phyloP scores from a whole-genome alignment of 2,888 invertebrate species.

The Microctonus hyperodae region DNA sequence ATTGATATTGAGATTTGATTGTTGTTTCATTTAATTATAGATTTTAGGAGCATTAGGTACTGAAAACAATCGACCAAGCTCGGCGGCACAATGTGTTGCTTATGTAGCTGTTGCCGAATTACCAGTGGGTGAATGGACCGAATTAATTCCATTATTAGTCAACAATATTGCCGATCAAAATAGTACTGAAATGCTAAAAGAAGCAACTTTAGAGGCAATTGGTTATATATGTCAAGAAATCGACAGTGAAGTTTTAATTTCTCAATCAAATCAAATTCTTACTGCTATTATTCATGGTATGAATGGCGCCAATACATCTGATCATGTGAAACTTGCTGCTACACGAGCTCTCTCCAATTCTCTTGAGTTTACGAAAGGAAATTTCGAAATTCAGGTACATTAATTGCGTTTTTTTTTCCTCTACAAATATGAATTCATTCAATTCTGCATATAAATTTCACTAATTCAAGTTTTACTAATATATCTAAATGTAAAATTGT shows the following conservation, averaged over 20 bases:
- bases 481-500: too few relatives aligned
- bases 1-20: slow-evolving; percentile 24
- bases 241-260: slow-evolving; percentile 88
- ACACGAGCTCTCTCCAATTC: slow-evolving; percentile 97
- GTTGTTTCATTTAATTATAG: slow-evolving; percentile 62
- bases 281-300: slow-evolving; percentile 99
- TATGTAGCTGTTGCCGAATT: slow-evolving; percentile 97
- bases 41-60: slow-evolving; percentile 94
- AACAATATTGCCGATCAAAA: slow-evolving; percentile 87
- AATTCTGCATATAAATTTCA: slow-evolving; percentile 3
- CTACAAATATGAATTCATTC: background rate
- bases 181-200: slow-evolving; percentile 93
- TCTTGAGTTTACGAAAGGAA: slow-evolving; percentile 96
- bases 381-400: slow-evolving; percentile 91
- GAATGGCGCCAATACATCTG: slow-evolving; percentile 92
- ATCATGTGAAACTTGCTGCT: slow-evolving; percentile 94
- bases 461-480: too few relatives aligned
- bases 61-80: slow-evolving; percentile 93
- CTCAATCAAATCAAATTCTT: slow-evolving; percentile 94
- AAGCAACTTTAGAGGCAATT: slow-evolving; percentile 96
- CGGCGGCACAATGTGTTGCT: slow-evolving; percentile 99
- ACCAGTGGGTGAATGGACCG: slow-evolving; percentile 90
- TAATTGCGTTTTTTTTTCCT: slow-evolving; percentile 6
- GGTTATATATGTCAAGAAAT: slow-evolving; percentile 99
- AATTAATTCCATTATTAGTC: slow-evolving; percentile 86